These are phyloP conservation scores for Noctua comes DNA, from an alignment of 2,888 invertebrate species.

Conservation along the genomic window DNA sequence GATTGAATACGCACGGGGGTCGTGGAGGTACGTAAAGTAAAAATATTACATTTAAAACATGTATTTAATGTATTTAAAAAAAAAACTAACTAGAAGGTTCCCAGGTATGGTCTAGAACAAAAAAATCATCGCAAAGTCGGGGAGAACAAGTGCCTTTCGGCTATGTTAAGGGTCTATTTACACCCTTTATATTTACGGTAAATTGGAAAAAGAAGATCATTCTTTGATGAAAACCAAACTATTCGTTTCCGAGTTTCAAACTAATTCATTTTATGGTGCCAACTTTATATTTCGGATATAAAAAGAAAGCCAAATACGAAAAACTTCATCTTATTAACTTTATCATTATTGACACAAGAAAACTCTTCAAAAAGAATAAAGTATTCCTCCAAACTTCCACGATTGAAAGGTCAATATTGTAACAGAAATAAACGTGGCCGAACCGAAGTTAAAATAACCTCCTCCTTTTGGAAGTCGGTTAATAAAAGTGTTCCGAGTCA, in stretches of 20 bases:
- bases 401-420: conserved; percentile 12
- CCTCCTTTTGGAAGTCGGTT: no score
- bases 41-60: no score
- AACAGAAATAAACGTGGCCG: conserved; percentile 7
- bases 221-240: background rate
- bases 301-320: background rate
- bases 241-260: background rate
- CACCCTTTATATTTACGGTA: no score
- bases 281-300: background rate
- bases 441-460: background rate
- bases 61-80: no score
- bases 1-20: no score
- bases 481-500: background rate
- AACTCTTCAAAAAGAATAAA: background rate
- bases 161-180: no score
- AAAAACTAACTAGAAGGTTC: no score
- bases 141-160: no score
- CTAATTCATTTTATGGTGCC: background rate
- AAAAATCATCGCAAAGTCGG: no score
- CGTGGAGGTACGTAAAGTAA: no score
- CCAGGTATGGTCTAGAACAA: no score
- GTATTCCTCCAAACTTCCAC: background rate
- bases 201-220: background rate
- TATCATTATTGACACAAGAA: background rate
- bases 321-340: background rate